Conservation (phyloP, 2,888 invertebrate species). For the Listrodromus nycthemerus region DNA sequence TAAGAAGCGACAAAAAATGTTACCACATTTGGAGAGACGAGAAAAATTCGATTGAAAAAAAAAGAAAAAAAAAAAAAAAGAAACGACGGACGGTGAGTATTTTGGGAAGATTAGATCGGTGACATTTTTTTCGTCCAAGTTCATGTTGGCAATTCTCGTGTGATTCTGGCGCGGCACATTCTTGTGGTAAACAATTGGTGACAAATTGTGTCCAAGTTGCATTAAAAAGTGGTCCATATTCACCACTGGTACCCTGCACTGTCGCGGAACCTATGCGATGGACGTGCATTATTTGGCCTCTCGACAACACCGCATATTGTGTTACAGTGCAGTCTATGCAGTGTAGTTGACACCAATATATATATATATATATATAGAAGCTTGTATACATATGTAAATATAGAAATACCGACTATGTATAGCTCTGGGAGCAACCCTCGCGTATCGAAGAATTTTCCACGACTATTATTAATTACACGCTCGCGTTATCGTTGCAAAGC, state of each 20-base stretch:
- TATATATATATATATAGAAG: neutral
- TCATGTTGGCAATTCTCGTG: constrained; percentile 2
- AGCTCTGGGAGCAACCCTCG: neutral
- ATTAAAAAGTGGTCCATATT: neutral
- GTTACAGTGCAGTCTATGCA: neutral
- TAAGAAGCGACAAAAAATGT: neutral
- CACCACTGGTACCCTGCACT: neutral
- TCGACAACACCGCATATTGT: neutral
- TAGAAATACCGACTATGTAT: neutral
- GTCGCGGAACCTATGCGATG: neutral
- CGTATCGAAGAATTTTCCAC: constrained; percentile 26
- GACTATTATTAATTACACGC: constrained; percentile 47
- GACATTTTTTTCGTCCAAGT: neutral
- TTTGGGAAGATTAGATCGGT: neutral
- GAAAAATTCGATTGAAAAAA: neutral
- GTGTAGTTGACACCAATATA: neutral
- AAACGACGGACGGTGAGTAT: neutral
- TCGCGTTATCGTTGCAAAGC: constrained; percentile 34
- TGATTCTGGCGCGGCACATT: neutral
- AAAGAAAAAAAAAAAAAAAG: neutral
- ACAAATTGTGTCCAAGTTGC: neutral
- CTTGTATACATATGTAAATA: neutral
- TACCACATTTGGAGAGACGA: neutral
- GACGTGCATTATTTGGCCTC: neutral
- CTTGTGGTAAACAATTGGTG: constrained; percentile 7